A percentile compares a stretch with the other conserved stretches of the same genome.
phyloP scores from a whole-genome alignment of 2,113 vertebrate species.

The Apeltes quadracus region DNA sequence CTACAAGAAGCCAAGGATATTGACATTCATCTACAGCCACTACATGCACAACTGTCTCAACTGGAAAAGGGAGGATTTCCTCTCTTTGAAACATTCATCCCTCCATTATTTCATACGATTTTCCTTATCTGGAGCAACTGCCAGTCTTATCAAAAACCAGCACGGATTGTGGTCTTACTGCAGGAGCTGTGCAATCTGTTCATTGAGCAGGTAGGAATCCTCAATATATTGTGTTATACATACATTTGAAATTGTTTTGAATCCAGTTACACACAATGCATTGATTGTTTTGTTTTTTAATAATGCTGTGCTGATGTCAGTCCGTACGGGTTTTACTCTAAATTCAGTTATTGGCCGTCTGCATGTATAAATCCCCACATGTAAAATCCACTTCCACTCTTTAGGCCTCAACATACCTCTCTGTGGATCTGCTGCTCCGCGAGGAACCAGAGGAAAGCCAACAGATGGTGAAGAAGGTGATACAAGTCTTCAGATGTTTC shows the following conservation, averaged over 20 bases:
- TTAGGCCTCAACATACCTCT: slow-evolving; percentile 79
- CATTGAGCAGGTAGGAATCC: slow-evolving; percentile 78
- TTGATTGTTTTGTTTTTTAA: too few relatives aligned
- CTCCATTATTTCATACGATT: slow-evolving; percentile 81
- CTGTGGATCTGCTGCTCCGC: slow-evolving; percentile 79
- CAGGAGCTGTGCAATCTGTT: slow-evolving; percentile 85
- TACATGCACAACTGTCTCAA: slow-evolving; percentile 70
- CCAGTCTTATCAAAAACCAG: slow-evolving; percentile 76
- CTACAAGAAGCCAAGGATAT: slow-evolving; percentile 81
- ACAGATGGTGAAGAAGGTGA: slow-evolving; percentile 76
- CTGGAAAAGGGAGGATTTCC: slow-evolving; percentile 79
- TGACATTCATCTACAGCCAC: slow-evolving; percentile 80
- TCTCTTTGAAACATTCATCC: slow-evolving; percentile 57
- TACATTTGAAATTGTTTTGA: not conserved
- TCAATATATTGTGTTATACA: not conserved
- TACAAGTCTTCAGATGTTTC: slow-evolving; percentile 76
- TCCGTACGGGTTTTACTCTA: not conserved
- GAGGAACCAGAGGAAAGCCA: slow-evolving; percentile 82
- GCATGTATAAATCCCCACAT: slow-evolving; percentile 9
- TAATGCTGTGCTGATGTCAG: not conserved
- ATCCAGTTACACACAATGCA: not conserved
- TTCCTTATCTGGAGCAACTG: slow-evolving; percentile 85
- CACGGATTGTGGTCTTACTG: slow-evolving; percentile 78
- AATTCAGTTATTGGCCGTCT: not conserved
- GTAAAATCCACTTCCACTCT: slow-evolving; percentile 15